Percentiles rank a stretch among this genome's conserved stretches.
These are phyloP conservation scores for Subacronicta megacephala DNA, from an alignment of 2,888 invertebrate genomes.

Conservation along the genomic window DNA sequence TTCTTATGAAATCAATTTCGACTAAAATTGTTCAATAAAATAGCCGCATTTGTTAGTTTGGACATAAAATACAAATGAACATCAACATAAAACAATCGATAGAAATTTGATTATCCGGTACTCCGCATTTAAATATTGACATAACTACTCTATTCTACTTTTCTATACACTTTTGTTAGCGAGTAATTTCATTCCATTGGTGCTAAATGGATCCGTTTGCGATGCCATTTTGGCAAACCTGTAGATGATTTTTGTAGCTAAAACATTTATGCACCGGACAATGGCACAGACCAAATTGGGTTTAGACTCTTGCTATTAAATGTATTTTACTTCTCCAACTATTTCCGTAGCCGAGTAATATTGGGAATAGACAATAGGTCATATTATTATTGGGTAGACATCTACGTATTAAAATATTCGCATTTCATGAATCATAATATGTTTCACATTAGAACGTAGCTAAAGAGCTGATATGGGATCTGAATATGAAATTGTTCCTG, in stretches of 20 bases:
- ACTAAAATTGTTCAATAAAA: no score
- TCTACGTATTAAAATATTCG: no score
- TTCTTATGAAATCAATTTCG: no score
- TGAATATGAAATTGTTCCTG: no score
- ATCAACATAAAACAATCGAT: neutral
- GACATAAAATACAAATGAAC: neutral
- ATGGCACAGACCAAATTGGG: neutral
- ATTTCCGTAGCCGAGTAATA: neutral
- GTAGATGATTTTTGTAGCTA: constrained; percentile 33
- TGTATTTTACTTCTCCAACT: neutral
- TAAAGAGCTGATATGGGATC: no score
- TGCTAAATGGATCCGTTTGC: constrained; percentile 11
- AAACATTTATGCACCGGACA: constrained; percentile 6
- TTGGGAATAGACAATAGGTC: neutral
- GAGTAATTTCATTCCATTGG: constrained; percentile 31
- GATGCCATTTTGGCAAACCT: constrained; percentile 18
- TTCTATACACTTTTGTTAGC: constrained; percentile 9
- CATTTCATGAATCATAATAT: no score
- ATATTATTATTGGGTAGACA: no score
- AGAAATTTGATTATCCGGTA: neutral
- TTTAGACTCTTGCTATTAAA: constrained; percentile 1
- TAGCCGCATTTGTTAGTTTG: neutral
- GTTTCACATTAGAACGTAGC: no score
- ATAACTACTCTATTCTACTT: neutral
- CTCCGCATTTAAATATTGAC: no score